Percentiles rank a stretch among this genome's conserved stretches.
phyloP scores from a whole-genome alignment of 2,113 vertebrate genomes.

The Sterna hirundo region DNA sequence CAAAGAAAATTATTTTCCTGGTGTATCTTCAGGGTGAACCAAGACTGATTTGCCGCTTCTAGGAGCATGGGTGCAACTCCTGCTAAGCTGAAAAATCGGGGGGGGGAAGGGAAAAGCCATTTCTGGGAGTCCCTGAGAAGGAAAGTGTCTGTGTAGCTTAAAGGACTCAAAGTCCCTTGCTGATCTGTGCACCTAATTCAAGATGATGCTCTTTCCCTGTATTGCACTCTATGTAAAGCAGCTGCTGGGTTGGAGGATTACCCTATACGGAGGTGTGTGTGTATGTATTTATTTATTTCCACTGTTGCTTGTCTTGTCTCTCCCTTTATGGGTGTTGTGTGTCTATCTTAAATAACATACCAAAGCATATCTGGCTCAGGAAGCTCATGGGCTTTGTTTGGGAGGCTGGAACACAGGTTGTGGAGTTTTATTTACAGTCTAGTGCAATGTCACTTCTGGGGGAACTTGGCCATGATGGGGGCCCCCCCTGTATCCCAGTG shows the following conservation, averaged over 20 bases:
- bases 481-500: accelerated
- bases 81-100: background rate
- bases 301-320: background rate
- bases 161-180: background rate
- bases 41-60: background rate
- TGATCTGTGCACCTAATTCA: background rate
- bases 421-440: background rate
- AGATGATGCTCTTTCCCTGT: background rate
- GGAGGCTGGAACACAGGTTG: background rate
- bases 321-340: background rate
- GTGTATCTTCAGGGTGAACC: background rate
- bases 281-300: background rate
- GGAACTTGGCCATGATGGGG: background rate
- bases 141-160: background rate
- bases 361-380: background rate
- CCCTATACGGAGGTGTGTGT: background rate
- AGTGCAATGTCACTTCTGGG: background rate
- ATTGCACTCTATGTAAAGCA: background rate
- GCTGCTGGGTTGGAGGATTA: background rate
- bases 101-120: background rate
- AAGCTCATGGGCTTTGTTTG: background rate
- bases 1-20: background rate
- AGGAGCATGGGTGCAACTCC: background rate
- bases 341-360: background rate
- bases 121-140: background rate